These are phyloP conservation scores for Hyles vespertilio DNA, from an alignment of 1,140 invertebrate genomes.

Conservation along the genomic window DNA sequence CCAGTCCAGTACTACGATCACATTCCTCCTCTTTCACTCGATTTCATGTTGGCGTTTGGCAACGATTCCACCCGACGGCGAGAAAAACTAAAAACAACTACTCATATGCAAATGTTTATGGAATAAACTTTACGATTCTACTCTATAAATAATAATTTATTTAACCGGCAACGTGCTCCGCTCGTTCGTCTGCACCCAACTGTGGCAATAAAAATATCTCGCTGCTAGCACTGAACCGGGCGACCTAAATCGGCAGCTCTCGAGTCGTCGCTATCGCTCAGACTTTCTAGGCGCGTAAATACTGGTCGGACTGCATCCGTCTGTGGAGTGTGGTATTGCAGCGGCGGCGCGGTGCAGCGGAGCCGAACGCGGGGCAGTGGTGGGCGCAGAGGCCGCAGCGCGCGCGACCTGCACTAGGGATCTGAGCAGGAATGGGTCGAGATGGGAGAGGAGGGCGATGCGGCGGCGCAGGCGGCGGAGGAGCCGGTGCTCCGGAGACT, in stretches of 20 bases:
- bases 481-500: constrained; percentile 58
- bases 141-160: constrained; percentile 64
- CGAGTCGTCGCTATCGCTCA: constrained; percentile 33
- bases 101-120: constrained; percentile 51
- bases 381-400: background rate
- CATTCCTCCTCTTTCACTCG: constrained; percentile 31
- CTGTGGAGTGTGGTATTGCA: background rate
- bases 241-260: constrained; percentile 64
- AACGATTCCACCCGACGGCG: constrained; percentile 16
- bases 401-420: background rate
- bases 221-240: constrained; percentile 65
- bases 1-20: constrained; percentile 30
- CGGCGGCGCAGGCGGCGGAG: constrained; percentile 51
- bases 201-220: constrained; percentile 71
- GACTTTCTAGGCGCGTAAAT: constrained; percentile 36
- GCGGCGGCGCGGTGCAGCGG: background rate
- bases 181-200: constrained; percentile 61
- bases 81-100: constrained; percentile 28
- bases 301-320: constrained; percentile 7
- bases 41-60: constrained; percentile 11
- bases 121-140: constrained; percentile 65
- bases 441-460: constrained; percentile 11
- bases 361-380: no score
- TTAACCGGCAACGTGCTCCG: constrained; percentile 52
- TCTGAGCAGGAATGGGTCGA: background rate